Conservation (phyloP, 1,140 invertebrate genomes). For the Macrocentrus cingulum region DNA sequence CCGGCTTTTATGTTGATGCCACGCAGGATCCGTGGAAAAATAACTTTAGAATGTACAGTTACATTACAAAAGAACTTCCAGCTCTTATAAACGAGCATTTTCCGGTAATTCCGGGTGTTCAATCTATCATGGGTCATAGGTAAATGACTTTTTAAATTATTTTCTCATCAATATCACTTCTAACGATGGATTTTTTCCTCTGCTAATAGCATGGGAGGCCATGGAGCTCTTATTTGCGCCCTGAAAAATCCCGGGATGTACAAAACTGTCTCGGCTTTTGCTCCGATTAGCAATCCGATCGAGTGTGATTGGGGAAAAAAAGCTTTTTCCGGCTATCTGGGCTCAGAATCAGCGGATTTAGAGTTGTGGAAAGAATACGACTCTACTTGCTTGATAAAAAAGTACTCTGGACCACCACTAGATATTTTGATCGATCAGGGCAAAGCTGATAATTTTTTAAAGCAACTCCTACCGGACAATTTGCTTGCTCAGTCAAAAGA, state of each 20-base stretch:
- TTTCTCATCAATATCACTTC: background rate
- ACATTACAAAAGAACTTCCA: constrained; percentile 89
- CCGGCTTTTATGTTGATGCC: constrained; percentile 96
- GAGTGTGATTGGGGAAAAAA: constrained; percentile 86
- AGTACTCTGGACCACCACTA: constrained; percentile 82
- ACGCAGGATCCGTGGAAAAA: constrained; percentile 87
- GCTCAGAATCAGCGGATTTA: constrained; percentile 62
- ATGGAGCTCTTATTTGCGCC: constrained; percentile 90
- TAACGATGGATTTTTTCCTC: constrained; percentile 28
- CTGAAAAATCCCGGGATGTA: constrained; percentile 91
- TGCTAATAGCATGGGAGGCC: constrained; percentile 92
- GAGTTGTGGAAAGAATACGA: constrained; percentile 84
- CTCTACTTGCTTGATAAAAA: constrained; percentile 79
- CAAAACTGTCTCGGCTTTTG: constrained; percentile 91
- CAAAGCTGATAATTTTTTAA: constrained; percentile 79
- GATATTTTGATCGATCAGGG: constrained; percentile 92
- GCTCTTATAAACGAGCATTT: constrained; percentile 78
- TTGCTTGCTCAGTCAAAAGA: constrained; percentile 74
- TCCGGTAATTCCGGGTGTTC: constrained; percentile 62
- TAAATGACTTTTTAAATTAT: constrained; percentile 39
- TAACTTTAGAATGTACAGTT: constrained; percentile 96
- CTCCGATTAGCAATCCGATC: constrained; percentile 91
- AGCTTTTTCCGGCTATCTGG: constrained; percentile 87
- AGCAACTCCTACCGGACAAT: constrained; percentile 84
- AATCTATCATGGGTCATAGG: constrained; percentile 88